Percentiles rank a stretch among this genome's conserved stretches.
Conservation (phyloP, 2,113 vertebrate species). For the Leuciscus idus region DNA sequence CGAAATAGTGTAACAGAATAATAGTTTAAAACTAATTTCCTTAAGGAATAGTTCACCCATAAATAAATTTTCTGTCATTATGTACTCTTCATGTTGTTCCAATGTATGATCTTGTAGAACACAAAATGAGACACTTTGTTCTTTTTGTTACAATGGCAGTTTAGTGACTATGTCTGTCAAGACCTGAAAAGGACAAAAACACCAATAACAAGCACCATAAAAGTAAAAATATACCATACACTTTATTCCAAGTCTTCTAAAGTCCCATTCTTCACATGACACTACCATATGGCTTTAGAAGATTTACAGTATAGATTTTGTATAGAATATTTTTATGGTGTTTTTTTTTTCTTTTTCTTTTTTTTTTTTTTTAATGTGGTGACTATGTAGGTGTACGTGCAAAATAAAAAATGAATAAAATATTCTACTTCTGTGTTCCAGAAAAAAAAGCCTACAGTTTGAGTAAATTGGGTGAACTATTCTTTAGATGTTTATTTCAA, state of each 20-base stretch:
- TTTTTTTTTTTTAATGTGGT: not conserved
- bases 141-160: not conserved
- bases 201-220: not conserved
- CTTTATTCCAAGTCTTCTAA: not conserved
- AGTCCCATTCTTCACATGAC: not conserved
- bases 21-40: slow-evolving; percentile 58
- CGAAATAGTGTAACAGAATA: slow-evolving; percentile 51
- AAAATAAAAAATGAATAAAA: not conserved
- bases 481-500: slow-evolving; percentile 52
- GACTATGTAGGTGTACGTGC: not conserved
- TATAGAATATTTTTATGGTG: not conserved
- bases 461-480: slow-evolving; percentile 5
- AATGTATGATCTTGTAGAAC: slow-evolving; percentile 6
- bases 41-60: not conserved
- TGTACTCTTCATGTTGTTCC: not conserved
- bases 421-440: not conserved
- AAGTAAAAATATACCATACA: not conserved
- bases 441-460: not conserved
- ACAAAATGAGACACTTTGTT: not conserved
- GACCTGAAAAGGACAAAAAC: not conserved
- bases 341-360: not conserved
- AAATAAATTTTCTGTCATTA: not conserved
- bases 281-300: not conserved
- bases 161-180: not conserved
- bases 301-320: not conserved